These are phyloP conservation scores for Rhabdomys pumilio DNA, from an alignment of 2,797 vertebrate species.

Conservation along the genomic window DNA sequence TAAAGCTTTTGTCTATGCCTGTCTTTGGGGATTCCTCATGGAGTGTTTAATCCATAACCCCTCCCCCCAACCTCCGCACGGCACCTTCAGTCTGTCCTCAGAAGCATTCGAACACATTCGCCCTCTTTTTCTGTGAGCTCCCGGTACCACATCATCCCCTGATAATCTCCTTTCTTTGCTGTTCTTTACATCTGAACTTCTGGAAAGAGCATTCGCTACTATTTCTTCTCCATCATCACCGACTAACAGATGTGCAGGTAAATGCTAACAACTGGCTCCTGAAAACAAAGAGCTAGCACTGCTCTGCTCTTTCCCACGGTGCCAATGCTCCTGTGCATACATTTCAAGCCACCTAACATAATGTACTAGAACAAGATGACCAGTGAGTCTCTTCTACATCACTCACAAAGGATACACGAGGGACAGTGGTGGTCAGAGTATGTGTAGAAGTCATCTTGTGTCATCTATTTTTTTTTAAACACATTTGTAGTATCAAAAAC, in stretches of 20 bases:
- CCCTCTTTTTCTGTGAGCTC: neutral
- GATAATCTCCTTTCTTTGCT: neutral
- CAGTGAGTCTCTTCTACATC: accelerated
- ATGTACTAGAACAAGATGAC: accelerated
- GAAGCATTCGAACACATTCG: no score
- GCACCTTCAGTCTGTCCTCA: accelerated
- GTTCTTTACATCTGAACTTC: neutral
- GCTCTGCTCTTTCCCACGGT: neutral
- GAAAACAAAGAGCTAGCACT: neutral
- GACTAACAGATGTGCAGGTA: accelerated
- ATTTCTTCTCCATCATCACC: accelerated
- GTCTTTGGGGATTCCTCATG: neutral
- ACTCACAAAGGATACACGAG: accelerated
- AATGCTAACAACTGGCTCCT: neutral
- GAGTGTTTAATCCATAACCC: neutral
- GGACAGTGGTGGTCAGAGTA: accelerated
- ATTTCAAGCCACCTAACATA: accelerated
- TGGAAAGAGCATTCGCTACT: accelerated
- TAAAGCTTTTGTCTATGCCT: accelerated
- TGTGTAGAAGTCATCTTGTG: accelerated
- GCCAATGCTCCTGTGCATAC: accelerated
- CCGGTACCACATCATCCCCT: neutral
- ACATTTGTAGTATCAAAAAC: neutral
- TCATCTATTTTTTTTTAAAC: neutral
- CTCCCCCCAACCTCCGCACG: no score